phyloP scores from a whole-genome alignment of 2,888 invertebrate genomes.

The Candidula unifasciata region DNA sequence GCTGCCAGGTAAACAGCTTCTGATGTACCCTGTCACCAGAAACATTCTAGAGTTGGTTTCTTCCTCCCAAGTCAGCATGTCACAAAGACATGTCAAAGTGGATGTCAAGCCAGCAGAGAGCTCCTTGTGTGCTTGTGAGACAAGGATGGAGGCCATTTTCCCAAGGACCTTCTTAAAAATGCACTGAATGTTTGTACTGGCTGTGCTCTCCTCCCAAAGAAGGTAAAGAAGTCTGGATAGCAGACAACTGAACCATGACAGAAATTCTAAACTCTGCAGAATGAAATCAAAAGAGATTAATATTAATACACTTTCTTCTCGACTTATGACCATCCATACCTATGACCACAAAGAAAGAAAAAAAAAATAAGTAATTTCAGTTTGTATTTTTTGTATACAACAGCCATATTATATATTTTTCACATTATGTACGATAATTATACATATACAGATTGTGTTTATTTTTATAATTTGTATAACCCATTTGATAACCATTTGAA shows the following conservation, averaged over 20 bases:
- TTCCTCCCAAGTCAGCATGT: slow-evolving; percentile 50
- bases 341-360: no score
- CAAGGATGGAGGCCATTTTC: slow-evolving; percentile 57
- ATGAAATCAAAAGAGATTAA: neutral
- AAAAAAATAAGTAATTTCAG: no score
- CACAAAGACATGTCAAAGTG: slow-evolving; percentile 54
- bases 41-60: slow-evolving; percentile 30
- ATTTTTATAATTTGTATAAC: no score
- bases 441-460: no score
- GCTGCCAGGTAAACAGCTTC: slow-evolving; percentile 59
- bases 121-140: slow-evolving; percentile 59
- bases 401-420: no score
- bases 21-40: slow-evolving; percentile 54
- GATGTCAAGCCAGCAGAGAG: slow-evolving; percentile 52
- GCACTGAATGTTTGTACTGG: slow-evolving; percentile 16
- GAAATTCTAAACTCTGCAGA: slow-evolving; percentile 8
- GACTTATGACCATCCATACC: no score
- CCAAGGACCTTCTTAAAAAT: slow-evolving; percentile 57
- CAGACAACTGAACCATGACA: slow-evolving; percentile 35
- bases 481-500: no score
- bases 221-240: slow-evolving; percentile 22
- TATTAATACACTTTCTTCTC: neutral
- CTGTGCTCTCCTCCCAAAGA: slow-evolving; percentile 18
- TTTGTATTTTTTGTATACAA: no score
- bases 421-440: no score